Evolutionary conservation across 2,113 vertebrate species (phyloP), one percentile per base, ranked within the genome.

Genomic region (Coracopsis vasa): DNA sequence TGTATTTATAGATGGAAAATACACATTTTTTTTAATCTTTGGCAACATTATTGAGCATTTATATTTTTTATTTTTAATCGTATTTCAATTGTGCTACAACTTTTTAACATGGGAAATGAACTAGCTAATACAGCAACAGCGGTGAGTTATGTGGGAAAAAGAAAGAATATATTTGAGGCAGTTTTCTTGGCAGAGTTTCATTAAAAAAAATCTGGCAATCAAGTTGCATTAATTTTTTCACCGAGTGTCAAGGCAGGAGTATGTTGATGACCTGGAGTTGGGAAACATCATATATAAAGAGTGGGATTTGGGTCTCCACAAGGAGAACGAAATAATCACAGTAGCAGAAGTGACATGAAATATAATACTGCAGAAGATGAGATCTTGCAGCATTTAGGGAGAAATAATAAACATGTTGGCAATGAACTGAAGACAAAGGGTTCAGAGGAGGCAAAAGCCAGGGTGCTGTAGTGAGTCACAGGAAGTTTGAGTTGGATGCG

Each of bases 381-480:
- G 44, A 61, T 86, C 70, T 85, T 3, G 1, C 33, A 12, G 25
- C 56, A 39, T 94, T 91, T 86, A 45, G 48, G 66, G 62, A 74
- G 67, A 88, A 92, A 92, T 80, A 89, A 73, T 33, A 80, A 91
- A 90, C 10, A 14, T 42, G 89, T 93, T 90, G 80, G 69, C 92
- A 95, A 72, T 19, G 66, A 90, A 27, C 33, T 24, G 61, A 33
- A 91, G 71, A 44, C 0, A 0, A 69, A 86, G 33, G 56, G 74
- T 81, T 95, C 54, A 16, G 69, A 81, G 69, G 64, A 74, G 60
- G 80, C 70, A 54, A 95, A 62, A 92, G 64, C n/a, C 0, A 5
- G 60, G 65, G 77, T 92, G 84, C 95, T 54, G 7, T 10, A 31
- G 23, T 66, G 77, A 92, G 50, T 86, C 75, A 91, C 64, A 53